Evolutionary conservation across 2,113 vertebrate species (phyloP).

Genomic region (Heterocephalus glaber): DNA sequence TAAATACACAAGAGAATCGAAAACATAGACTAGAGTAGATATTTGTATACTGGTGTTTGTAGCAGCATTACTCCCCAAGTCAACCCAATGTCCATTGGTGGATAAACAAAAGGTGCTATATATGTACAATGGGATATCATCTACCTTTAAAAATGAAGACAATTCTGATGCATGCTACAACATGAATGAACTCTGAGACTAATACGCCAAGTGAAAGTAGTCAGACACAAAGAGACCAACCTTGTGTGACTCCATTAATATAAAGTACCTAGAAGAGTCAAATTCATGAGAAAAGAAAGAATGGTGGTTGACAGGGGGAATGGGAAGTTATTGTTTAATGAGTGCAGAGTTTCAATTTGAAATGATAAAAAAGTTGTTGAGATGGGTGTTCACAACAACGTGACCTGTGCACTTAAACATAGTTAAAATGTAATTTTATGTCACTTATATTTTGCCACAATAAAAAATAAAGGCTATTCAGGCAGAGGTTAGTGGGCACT

Average conservation of each 20-base stretch:
- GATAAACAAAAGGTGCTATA: background rate
- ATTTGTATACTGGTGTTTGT: background rate
- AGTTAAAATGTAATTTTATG: background rate
- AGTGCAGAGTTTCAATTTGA: background rate
- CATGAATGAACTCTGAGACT: background rate
- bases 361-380: background rate
- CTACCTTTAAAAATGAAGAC: conserved; percentile 3
- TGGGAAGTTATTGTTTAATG: background rate
- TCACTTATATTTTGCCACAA: background rate
- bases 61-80: background rate
- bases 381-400: background rate
- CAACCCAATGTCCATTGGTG: background rate
- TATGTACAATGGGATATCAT: background rate
- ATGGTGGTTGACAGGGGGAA: background rate
- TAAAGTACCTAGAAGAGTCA: background rate
- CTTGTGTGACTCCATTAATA: background rate
- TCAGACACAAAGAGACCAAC: background rate
- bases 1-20: background rate
- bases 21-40: background rate
- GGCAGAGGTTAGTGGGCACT: background rate
- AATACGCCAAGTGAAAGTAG: background rate
- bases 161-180: background rate
- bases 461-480: background rate
- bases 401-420: background rate
- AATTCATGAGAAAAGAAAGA: background rate